A percentile compares a stretch with the other conserved stretches of the same genome.
Evolutionary conservation across 2,888 invertebrate species (phyloP).

Genomic region (Eudasyphora cyanicolor): DNA sequence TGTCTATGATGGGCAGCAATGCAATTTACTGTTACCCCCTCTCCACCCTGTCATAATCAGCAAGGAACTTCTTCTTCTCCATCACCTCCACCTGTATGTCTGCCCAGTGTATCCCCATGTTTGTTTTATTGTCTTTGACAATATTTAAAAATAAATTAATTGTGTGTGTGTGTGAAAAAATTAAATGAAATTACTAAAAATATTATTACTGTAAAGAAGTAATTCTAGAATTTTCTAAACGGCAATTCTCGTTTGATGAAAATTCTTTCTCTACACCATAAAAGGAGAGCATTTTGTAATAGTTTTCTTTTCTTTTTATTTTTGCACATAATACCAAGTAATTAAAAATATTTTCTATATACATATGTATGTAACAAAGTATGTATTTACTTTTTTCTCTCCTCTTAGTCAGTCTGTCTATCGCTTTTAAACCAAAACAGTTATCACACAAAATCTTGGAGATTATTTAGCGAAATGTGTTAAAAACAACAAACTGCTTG

Average conservation of each 20-base stretch:
- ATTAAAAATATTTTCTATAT: neutral
- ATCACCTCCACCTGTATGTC: neutral
- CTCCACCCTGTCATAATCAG: neutral
- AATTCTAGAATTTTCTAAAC: neutral
- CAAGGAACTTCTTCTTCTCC: neutral
- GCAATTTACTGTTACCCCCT: slow-evolving; percentile 3
- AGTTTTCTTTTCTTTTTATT: neutral
- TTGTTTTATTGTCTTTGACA: too few relatives aligned
- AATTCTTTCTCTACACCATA: slow-evolving; percentile 56
- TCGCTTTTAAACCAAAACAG: slow-evolving; percentile 5
- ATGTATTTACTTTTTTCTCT: slow-evolving; percentile 13
- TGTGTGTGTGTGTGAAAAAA: neutral
- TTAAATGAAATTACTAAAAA: neutral
- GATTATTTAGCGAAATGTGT: neutral
- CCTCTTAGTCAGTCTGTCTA: too few relatives aligned
- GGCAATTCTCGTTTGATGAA: neutral
- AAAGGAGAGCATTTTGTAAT: slow-evolving; percentile 43
- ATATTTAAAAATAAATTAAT: neutral
- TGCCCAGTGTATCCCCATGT: too few relatives aligned
- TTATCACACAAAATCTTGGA: slow-evolving; percentile 24
- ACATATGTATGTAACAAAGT: too few relatives aligned
- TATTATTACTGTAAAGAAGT: neutral
- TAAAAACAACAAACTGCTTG: too few relatives aligned
- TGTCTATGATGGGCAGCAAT: neutral
- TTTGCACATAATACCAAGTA: neutral